Conservation (phyloP, 2,888 invertebrate genomes). For the Drosophila aldrichi region DNA sequence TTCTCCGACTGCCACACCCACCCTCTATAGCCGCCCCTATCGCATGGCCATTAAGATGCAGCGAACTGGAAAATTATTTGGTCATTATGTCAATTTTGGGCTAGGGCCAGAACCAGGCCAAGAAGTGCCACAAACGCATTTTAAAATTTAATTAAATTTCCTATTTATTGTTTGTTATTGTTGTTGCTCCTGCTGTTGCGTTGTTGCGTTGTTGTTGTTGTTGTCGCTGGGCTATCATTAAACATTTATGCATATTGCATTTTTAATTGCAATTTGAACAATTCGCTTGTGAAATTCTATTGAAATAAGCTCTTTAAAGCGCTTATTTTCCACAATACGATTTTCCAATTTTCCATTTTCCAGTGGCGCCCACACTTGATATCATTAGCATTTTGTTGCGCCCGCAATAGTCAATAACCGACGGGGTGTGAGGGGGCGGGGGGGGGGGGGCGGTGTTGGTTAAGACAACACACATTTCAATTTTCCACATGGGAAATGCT, state of each 20-base stretch:
- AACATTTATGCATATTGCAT: constrained; percentile 51
- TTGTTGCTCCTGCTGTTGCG: too few relatives aligned
- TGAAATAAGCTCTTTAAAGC: constrained; percentile 46
- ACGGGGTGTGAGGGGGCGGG: rapidly evolving
- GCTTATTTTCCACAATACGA: constrained; percentile 19
- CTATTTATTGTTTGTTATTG: constrained; percentile 31
- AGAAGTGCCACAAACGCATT: constrained; percentile 49
- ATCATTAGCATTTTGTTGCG: not conserved
- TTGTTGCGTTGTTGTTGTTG: constrained; percentile 21
- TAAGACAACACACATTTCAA: constrained; percentile 30
- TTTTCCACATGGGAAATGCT: constrained; percentile 28
- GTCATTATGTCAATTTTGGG: constrained; percentile 75
- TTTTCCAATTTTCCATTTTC: not conserved
- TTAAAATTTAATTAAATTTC: constrained; percentile 73
- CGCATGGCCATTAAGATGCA: constrained; percentile 52
- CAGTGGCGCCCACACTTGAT: not conserved
- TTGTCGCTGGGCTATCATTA: constrained; percentile 29
- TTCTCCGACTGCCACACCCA: constrained; percentile 24
- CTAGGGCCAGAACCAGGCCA: constrained; percentile 24
- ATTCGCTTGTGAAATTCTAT: constrained; percentile 38
- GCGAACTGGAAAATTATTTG: constrained; percentile 77
- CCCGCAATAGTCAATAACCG: not conserved
- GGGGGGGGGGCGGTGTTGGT: not conserved
- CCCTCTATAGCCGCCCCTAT: too few relatives aligned
- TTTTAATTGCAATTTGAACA: constrained; percentile 49